Base-by-base conservation (phyloP, 2,888 invertebrate genomes). In the Machimus atricapillus region DNA sequence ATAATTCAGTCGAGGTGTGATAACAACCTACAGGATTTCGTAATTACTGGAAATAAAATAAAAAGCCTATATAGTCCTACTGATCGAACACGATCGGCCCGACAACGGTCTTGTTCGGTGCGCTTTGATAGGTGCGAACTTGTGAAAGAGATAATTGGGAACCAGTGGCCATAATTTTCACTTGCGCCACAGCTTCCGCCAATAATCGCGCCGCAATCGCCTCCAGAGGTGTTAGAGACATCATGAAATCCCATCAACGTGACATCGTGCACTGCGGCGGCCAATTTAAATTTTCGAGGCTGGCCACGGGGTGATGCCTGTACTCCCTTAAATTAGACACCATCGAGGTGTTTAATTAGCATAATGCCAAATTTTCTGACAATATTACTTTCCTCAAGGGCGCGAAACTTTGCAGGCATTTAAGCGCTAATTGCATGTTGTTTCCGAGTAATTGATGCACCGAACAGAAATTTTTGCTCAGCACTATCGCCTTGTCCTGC, bases 41-140 rank as follows among this genome's bases (percentile, higher is more conserved):
- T 87, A 86, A 87, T 87, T 87, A 87, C 73, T 58, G 23, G 83
- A 87, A 87, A 87, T 87, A 86, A 87, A 86, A 87, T 81, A 86
- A 78, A 58, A 86, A 83, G 58, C 16, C 2, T 1, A 27, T 1
- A 27, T 83, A 40, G 37, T 66, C 83, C 83, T 83, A 83, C 83
- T 66, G 83, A 66, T 37, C 40, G 58, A 46, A 83, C 83, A 81
- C 34, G 81, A 83, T 83, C 83, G 83, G 9, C 14, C 40, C 66
- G 66, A 23, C 66, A 16, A 73, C 52, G 9, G 83, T 66, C 34
- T 40, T 46, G 66, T 31, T 83, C 86, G 86, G 86, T 86, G 31
- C 58, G 56, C 56, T 86, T 58, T 83, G 82, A 87, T 81, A 87
- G 87, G 87, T 87, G 87, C 87, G 86, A 87, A 87, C 86, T 83